These are phyloP conservation scores for Bibio marci DNA, from an alignment of 2,888 invertebrate genomes.

Conservation along the genomic window DNA sequence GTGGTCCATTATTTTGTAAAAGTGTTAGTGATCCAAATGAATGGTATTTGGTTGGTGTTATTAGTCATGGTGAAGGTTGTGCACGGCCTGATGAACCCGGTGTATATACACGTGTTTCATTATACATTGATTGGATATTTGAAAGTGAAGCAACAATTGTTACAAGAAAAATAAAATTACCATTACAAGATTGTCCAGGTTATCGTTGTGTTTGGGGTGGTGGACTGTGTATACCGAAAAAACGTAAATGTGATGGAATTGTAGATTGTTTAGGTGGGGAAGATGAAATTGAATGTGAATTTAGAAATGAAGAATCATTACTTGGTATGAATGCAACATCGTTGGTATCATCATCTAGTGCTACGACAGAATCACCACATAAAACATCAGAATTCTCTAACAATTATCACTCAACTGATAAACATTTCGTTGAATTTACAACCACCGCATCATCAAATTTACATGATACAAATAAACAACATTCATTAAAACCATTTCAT, in stretches of 20 bases:
- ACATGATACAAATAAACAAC: no score
- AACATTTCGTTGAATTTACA: no score
- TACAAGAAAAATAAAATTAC: slow-evolving; percentile 23
- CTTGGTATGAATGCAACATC: slow-evolving; percentile 2
- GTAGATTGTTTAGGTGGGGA: slow-evolving; percentile 65
- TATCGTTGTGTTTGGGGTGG: slow-evolving; percentile 48
- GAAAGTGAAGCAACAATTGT: slow-evolving; percentile 32
- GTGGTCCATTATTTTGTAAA: slow-evolving; percentile 68
- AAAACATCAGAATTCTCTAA: no score
- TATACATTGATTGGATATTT: slow-evolving; percentile 58
- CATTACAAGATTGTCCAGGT: slow-evolving; percentile 51
- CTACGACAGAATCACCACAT: no score
- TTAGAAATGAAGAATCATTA: slow-evolving; percentile 1
- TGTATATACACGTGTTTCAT: slow-evolving; percentile 61
- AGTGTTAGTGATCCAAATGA: slow-evolving; percentile 45
- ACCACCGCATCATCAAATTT: no score
- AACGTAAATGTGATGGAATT: slow-evolving; percentile 46
- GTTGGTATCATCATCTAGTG: no score
- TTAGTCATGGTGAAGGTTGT: slow-evolving; percentile 78
- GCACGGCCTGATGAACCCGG: slow-evolving; percentile 64
- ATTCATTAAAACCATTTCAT: no score
- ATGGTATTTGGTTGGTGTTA: slow-evolving; percentile 70
- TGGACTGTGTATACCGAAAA: slow-evolving; percentile 45
- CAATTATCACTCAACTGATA: no score
- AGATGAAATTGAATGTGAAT: slow-evolving; percentile 55